These are phyloP conservation scores for Arion vulgaris DNA, from an alignment of 1,140 invertebrate species.

Conservation along the genomic window DNA sequence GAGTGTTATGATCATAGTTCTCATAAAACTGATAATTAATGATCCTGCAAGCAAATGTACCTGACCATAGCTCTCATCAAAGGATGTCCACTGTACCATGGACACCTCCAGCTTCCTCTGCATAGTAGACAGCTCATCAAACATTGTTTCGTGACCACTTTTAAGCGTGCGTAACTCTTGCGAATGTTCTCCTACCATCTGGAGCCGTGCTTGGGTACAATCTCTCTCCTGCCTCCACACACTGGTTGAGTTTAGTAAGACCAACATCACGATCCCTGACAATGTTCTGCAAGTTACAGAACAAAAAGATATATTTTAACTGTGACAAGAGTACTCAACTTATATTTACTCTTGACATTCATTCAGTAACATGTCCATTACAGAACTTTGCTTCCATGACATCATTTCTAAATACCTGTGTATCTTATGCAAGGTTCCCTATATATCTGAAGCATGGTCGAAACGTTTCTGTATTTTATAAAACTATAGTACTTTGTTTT, in stretches of 20 bases:
- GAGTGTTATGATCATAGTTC: too few species aligned
- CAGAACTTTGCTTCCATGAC: too few species aligned
- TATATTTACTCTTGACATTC: too few species aligned
- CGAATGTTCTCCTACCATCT: constrained; percentile 89
- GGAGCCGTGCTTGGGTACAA: constrained; percentile 87
- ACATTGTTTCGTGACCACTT: constrained; percentile 84
- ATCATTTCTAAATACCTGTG: too few species aligned
- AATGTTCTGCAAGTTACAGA: constrained; percentile 77
- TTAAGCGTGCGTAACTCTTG: constrained; percentile 83
- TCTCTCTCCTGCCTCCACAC: constrained; percentile 90
- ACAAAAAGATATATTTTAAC: not conserved
- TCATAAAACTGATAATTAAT: too few species aligned
- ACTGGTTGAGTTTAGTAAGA: constrained; percentile 84
- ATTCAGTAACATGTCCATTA: too few species aligned
- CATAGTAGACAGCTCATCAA: constrained; percentile 76
- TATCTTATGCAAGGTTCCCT: too few species aligned
- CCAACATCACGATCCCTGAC: constrained; percentile 85
- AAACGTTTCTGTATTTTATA: too few species aligned
- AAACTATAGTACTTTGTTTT: too few species aligned
- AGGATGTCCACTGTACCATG: constrained; percentile 69
- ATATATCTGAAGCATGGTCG: too few species aligned
- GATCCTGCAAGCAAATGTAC: not conserved
- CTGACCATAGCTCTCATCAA: constrained; percentile 79
- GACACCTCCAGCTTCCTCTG: constrained; percentile 88
- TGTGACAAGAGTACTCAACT: too few species aligned